Conservation (phyloP, 2,797 vertebrate species). For the Enteromius afrohamiltoni region DNA sequence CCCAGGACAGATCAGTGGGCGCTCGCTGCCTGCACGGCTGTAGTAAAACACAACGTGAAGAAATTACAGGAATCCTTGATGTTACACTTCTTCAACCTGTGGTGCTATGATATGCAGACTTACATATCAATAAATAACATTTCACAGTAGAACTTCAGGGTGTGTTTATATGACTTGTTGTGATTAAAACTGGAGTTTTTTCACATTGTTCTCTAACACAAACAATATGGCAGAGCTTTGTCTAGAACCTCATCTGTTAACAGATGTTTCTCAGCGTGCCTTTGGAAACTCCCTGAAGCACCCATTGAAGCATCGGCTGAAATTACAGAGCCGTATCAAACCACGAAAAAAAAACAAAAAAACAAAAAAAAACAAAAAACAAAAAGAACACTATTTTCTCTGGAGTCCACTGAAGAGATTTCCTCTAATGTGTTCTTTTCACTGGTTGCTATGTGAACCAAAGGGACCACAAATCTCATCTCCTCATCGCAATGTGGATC, state of each 20-base stretch:
- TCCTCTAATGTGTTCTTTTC: slow-evolving; percentile 31
- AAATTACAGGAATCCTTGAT: slow-evolving; percentile 8
- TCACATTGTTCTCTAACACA: slow-evolving; percentile 3
- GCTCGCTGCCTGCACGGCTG: background rate
- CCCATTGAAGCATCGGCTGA: background rate
- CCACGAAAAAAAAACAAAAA: background rate
- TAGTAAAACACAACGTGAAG: slow-evolving; percentile 28
- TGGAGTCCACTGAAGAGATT: slow-evolving; percentile 22
- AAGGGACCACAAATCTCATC: slow-evolving; percentile 34
- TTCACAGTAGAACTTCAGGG: slow-evolving; percentile 15
- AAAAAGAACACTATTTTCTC: slow-evolving; percentile 12
- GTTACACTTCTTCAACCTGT: slow-evolving; percentile 16
- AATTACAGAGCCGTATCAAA: slow-evolving; percentile 12
- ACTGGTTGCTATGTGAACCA: slow-evolving; percentile 38
- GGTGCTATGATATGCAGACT: slow-evolving; percentile 16
- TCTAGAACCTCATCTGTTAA: slow-evolving; percentile 17
- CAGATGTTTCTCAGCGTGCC: slow-evolving; percentile 45
- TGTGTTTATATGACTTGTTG: slow-evolving; percentile 28
- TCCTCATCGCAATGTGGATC: slow-evolving; percentile 23
- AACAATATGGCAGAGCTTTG: slow-evolving; percentile 12
- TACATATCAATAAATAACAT: slow-evolving; percentile 26
- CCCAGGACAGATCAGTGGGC: slow-evolving; percentile 28
- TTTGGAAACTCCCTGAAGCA: slow-evolving; percentile 24
- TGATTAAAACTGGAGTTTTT: slow-evolving; percentile 23
- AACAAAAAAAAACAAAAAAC: background rate